Conservation (phyloP, 1,140 invertebrate species). For the Zaprionus kolodkinae region DNA sequence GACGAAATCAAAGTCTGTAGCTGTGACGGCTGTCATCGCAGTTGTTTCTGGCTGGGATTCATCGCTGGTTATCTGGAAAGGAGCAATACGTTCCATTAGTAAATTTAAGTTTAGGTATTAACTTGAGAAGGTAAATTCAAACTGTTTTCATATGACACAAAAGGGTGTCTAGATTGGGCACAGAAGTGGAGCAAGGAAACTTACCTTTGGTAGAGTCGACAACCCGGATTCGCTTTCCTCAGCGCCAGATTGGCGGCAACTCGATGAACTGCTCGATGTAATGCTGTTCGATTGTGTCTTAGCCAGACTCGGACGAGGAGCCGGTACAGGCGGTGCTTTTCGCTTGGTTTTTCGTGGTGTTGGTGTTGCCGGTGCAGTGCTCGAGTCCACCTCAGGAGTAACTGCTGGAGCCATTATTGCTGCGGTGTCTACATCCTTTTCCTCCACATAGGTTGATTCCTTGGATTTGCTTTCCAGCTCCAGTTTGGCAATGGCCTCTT, state of each 20-base stretch:
- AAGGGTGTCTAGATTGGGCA: neutral
- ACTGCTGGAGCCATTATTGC: neutral
- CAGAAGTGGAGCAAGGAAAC: conserved; percentile 14
- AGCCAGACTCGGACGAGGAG: conserved; percentile 51
- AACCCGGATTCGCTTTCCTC: conserved; percentile 78
- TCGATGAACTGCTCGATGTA: conserved; percentile 55
- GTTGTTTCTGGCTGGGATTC: conserved; percentile 70
- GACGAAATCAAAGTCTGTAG: conserved; percentile 55
- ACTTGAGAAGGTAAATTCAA: neutral
- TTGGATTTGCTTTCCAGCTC: conserved; percentile 57
- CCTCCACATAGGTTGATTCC: conserved; percentile 44
- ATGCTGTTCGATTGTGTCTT: conserved; percentile 36
- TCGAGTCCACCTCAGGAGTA: neutral
- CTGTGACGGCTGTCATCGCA: conserved; percentile 1
- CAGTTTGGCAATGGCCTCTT: conserved; percentile 77
- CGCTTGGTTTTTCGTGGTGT: conserved; percentile 56
- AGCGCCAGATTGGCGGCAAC: conserved; percentile 68
- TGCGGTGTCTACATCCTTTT: conserved; percentile 57
- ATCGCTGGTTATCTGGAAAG: conserved; percentile 68
- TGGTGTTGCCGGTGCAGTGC: conserved; percentile 8
- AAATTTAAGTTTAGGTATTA: neutral
- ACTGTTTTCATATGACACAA: neutral
- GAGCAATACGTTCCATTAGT: neutral
- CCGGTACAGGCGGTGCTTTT: conserved; percentile 62
- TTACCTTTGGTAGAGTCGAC: conserved; percentile 73